A percentile compares a stretch with the other conserved stretches of the same genome.
These are phyloP conservation scores for Siniperca chuatsi DNA, from an alignment of 2,113 vertebrate genomes.

Conservation along the genomic window DNA sequence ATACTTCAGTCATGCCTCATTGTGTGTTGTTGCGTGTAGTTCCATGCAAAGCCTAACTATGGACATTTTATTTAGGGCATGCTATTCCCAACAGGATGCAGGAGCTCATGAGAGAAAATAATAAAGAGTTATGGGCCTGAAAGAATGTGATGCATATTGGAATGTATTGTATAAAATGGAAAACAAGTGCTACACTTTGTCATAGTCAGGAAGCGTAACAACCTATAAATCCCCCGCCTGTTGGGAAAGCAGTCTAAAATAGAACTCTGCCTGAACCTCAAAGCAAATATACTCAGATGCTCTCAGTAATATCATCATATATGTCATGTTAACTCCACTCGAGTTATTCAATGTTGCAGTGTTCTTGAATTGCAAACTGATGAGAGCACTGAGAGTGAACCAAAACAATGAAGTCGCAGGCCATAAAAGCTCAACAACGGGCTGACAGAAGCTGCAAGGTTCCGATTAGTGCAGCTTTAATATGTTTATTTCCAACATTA, in stretches of 20 bases:
- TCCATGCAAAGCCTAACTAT: not conserved
- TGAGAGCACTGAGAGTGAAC: not conserved
- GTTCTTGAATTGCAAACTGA: not conserved
- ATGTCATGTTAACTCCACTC: no score
- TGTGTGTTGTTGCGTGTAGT: constrained; percentile 1
- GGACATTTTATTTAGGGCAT: constrained; percentile 29
- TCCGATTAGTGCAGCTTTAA: not conserved
- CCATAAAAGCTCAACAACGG: not conserved
- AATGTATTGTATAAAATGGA: not conserved
- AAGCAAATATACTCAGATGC: not conserved
- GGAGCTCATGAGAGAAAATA: constrained; percentile 23
- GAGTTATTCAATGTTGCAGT: not conserved
- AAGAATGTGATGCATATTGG: not conserved
- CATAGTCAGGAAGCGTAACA: not conserved
- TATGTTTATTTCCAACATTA: not conserved
- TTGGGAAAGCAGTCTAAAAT: not conserved
- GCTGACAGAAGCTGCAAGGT: not conserved
- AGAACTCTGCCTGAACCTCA: not conserved
- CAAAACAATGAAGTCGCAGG: not conserved
- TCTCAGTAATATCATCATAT: not conserved
- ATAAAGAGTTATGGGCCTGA: constrained; percentile 11
- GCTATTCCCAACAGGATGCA: constrained; percentile 1
- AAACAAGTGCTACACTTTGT: constrained; percentile 10
- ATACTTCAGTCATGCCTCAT: not conserved
- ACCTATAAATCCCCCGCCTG: not conserved